These are phyloP conservation scores for Drosophila austrosaltans DNA, from an alignment of 2,888 invertebrate genomes.

Conservation along the genomic window DNA sequence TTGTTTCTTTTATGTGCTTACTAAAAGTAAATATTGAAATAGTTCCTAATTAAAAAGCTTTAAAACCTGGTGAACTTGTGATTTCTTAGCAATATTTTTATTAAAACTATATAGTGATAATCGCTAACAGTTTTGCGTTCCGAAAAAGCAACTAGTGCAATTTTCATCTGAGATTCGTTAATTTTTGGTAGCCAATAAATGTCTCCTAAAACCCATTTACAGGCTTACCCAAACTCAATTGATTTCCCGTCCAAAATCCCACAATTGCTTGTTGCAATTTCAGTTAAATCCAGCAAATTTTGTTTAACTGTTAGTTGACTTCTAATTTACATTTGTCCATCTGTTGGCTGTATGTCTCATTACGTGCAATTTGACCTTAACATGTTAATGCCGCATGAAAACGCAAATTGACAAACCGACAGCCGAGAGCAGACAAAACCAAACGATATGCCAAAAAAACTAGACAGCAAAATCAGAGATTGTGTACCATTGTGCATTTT, in stretches of 20 bases:
- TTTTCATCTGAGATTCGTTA: too few species aligned
- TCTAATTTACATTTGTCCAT: neutral
- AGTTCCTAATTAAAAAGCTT: too few species aligned
- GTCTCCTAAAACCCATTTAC: too few species aligned
- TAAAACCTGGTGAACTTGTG: too few species aligned
- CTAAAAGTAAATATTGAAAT: too few species aligned
- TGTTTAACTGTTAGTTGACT: slow-evolving; percentile 3
- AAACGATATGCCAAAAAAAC: slow-evolving; percentile 19
- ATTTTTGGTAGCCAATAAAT: too few species aligned
- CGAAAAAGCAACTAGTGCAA: too few species aligned
- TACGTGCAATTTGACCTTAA: slow-evolving; percentile 58
- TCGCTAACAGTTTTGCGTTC: too few species aligned
- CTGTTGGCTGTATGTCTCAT: slow-evolving; percentile 38
- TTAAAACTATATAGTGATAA: too few species aligned
- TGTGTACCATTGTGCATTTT: slow-evolving; percentile 37
- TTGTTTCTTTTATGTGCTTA: too few species aligned
- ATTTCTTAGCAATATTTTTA: too few species aligned
- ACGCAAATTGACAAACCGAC: slow-evolving; percentile 34
- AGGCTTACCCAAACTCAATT: neutral
- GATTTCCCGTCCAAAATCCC: neutral
- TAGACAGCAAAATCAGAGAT: slow-evolving; percentile 36
- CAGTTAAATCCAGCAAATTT: neutral
- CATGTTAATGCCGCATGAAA: slow-evolving; percentile 52
- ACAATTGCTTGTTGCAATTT: neutral
- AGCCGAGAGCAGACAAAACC: slow-evolving; percentile 16